Conservation (phyloP, 2,113 vertebrate genomes). For the Chitala chitala region DNA sequence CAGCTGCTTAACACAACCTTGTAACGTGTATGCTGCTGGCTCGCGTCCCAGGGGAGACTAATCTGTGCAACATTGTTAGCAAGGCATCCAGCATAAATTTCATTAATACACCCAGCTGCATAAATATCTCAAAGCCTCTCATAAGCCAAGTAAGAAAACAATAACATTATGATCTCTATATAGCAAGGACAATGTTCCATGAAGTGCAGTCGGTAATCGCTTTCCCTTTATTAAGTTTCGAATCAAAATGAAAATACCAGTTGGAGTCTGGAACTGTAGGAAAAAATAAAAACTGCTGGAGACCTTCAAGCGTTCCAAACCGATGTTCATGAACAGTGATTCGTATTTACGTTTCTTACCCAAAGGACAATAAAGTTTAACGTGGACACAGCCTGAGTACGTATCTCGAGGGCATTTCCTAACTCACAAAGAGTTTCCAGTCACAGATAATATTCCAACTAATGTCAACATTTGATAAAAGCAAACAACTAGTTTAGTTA, state of each 20-base stretch:
- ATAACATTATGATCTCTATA: background rate
- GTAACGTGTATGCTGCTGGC: no score
- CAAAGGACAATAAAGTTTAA: background rate
- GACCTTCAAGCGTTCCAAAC: background rate
- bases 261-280: background rate
- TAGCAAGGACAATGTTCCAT: background rate
- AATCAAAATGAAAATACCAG: constrained; percentile 9
- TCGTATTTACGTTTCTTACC: background rate
- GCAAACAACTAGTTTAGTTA: background rate
- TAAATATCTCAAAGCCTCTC: no score
- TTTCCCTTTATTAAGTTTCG: background rate
- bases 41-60: no score
- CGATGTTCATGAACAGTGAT: constrained; percentile 1
- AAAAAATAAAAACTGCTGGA: constrained; percentile 15
- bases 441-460: background rate
- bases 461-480: constrained; percentile 15
- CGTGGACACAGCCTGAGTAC: background rate
- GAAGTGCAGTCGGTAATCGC: background rate
- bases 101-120: no score
- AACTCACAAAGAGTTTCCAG: background rate
- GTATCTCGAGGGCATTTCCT: background rate
- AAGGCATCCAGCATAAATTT: no score
- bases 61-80: no score
- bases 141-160: no score
- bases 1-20: no score